These are phyloP conservation scores for Carposina sasakii DNA, from an alignment of 1,140 invertebrate genomes.

Conservation along the genomic window DNA sequence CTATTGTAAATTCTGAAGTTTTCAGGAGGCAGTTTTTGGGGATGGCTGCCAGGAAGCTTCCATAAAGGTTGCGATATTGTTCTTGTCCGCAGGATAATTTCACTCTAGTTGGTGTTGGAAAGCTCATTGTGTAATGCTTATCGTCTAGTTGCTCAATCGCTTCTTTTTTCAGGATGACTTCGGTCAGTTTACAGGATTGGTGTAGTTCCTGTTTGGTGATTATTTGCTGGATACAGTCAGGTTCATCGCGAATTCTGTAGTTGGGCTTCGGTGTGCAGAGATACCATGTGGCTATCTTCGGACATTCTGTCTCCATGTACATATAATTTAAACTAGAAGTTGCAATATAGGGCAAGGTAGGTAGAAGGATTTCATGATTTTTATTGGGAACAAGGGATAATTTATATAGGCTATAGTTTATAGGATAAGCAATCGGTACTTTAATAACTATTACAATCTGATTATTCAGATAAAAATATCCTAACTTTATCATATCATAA, in stretches of 20 bases:
- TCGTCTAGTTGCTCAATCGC: conserved; percentile 22
- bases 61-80: conserved; percentile 11
- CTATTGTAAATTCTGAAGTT: conserved; percentile 14
- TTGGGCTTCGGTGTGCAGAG: not conserved
- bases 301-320: not conserved
- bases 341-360: not conserved
- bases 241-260: not conserved
- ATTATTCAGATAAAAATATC: conserved; percentile 26
- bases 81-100: conserved; percentile 15
- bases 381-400: conserved; percentile 19
- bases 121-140: conserved; percentile 19
- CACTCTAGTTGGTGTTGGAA: conserved; percentile 15
- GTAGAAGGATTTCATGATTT: not conserved
- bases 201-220: conserved; percentile 8
- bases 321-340: not conserved
- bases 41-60: conserved; percentile 18
- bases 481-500: conserved; percentile 31
- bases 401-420: conserved; percentile 21
- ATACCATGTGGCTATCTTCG: conserved; percentile 1
- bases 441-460: conserved; percentile 31
- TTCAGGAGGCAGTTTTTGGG: conserved; percentile 10
- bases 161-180: conserved; percentile 8
- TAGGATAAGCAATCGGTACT: conserved; percentile 25
- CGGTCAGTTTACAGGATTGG: conserved; percentile 6
- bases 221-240: conserved; percentile 16